Conservation (phyloP, 2,888 invertebrate genomes). For the Diloba caeruleocephala region DNA sequence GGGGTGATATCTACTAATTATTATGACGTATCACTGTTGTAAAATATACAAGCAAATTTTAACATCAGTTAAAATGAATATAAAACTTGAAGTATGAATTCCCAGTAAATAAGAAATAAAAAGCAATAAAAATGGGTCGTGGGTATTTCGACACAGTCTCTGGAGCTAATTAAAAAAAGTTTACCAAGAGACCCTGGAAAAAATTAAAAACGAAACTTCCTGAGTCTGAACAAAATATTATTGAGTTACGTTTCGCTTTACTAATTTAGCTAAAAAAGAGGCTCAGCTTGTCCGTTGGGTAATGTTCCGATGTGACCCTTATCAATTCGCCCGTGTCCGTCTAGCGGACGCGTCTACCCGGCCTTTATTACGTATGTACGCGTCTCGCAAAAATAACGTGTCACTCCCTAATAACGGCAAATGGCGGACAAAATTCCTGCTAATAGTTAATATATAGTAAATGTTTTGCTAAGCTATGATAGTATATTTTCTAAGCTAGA, state of each 20-base stretch:
- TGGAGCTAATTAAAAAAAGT: constrained; percentile 49
- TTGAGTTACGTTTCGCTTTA: constrained; percentile 49
- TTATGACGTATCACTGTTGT: too few relatives aligned
- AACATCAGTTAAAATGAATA: too few relatives aligned
- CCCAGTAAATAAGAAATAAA: constrained; percentile 18
- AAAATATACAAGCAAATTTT: too few relatives aligned
- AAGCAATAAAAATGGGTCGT: constrained; percentile 28
- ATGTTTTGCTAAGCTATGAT: constrained; percentile 16
- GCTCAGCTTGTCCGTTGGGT: constrained; percentile 56
- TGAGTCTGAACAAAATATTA: constrained; percentile 28
- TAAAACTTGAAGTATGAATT: neutral
- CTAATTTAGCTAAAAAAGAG: constrained; percentile 58
- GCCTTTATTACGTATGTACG: constrained; percentile 60
- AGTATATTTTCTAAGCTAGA: constrained; percentile 18
- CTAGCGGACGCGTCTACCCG: constrained; percentile 56
- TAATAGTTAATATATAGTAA: constrained; percentile 41
- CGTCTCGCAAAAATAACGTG: constrained; percentile 50
- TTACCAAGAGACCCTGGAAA: constrained; percentile 30
- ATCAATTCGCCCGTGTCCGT: constrained; percentile 69
- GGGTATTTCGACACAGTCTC: constrained; percentile 27
- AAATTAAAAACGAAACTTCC: constrained; percentile 45
- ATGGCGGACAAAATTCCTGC: constrained; percentile 34
- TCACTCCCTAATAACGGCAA: constrained; percentile 44
- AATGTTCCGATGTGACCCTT: constrained; percentile 71
- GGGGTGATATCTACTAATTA: too few relatives aligned